Base-by-base conservation (phyloP, 2,888 invertebrate species). In the Heteromyza rotundicornis region DNA sequence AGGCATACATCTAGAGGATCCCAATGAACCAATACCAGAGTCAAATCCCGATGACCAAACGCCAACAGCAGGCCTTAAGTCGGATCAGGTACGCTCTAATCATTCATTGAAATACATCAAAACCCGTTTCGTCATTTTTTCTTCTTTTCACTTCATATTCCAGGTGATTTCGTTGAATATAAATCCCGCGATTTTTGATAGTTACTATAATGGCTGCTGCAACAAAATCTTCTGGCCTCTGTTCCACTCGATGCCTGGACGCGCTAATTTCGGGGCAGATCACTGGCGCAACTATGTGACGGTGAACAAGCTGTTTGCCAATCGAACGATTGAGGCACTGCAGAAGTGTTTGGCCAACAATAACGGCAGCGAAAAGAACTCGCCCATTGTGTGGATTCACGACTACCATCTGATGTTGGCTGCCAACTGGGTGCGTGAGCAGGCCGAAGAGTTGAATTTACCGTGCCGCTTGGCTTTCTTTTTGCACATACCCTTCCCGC, bases 371-470 rank as follows among this genome's bases (percentile, higher is more conserved):
- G 82, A 80, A 8, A 82, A 81, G 62, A 81, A 73, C 61, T 76
- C 68, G 1, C 81, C 81, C 1, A 88, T 96, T 61, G 89, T 96
- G 2, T 96, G 96, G 96, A 89, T 96, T 22, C 96, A 96, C 77
- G 96, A 96, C 80, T 96, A 96, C 80, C 96, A 96, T 79, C 86
- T 96, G 17, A 95, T 96, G 94, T 84, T 95, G 75, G 92, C 94
- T 14, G 94, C 96, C 36, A 94, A 94, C 81, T 94, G 94, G 89
- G 91, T 96, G 68, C 88, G 96, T 80, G 92, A 94, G 84, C 89
- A 89, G 73, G 91, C 91, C 1, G 94, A 94, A 73, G 92, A 93
- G 73, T 89, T 89, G 70, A 87, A 89, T 62, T 85, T 94, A 22
- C 87, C 88, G 64, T 90, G 90, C 77, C 93, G 94, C 79, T 84